Evolutionary conservation across 2,113 vertebrate species (phyloP).

Genomic region (Bujurquina vittata): DNA sequence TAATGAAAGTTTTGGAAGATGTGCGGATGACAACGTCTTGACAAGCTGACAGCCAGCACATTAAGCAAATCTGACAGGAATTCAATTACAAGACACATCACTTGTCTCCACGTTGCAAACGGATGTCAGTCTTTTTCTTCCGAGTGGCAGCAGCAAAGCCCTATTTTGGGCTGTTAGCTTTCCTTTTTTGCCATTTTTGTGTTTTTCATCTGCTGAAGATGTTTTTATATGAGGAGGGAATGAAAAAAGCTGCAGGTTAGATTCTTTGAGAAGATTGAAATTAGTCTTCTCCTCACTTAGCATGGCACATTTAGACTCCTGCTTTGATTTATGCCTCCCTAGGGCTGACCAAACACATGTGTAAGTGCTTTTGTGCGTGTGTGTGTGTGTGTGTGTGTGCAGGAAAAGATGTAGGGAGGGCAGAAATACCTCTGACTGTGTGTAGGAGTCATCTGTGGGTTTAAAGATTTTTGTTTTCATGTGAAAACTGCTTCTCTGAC

Average conservation of each 20-base stretch:
- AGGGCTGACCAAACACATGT: constrained; percentile 43
- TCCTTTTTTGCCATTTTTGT: constrained; percentile 16
- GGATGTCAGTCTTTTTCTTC: constrained; percentile 42
- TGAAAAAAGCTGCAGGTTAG: constrained; percentile 14
- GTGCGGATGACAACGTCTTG: constrained; percentile 47
- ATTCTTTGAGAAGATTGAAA: constrained; percentile 28
- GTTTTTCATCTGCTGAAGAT: constrained; percentile 2
- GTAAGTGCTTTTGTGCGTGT: neutral
- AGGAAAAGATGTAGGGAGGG: neutral
- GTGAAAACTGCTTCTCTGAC: neutral
- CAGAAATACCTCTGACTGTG: constrained; percentile 2
- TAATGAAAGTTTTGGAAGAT: constrained; percentile 63
- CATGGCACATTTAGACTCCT: constrained; percentile 10
- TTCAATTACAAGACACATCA: constrained; percentile 62
- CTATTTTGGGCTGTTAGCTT: constrained; percentile 35
- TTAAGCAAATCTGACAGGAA: constrained; percentile 67
- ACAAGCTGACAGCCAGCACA: constrained; percentile 58
- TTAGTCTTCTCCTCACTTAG: constrained; percentile 29
- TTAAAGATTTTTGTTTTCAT: constrained; percentile 33
- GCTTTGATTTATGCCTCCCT: constrained; percentile 39
- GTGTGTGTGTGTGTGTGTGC: too few species aligned
- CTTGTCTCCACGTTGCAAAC: constrained; percentile 42
- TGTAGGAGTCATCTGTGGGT: constrained; percentile 30
- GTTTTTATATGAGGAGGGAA: neutral
- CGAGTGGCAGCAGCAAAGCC: constrained; percentile 13